Conservation (phyloP, 1,140 invertebrate species). For the Odontomachus brunneus region DNA sequence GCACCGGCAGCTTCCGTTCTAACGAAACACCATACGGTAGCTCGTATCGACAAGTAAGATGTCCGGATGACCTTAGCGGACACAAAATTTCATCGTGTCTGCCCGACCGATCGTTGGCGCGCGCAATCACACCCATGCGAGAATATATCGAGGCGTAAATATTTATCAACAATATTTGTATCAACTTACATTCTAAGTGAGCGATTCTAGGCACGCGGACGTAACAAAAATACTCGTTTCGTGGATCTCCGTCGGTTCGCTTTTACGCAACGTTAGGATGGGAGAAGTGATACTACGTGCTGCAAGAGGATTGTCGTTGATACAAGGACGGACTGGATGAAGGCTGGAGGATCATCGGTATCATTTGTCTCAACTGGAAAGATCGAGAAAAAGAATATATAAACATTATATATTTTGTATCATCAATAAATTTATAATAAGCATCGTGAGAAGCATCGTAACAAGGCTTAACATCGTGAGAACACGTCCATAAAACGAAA, state of each 20-base stretch:
- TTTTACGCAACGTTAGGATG: conserved; percentile 7
- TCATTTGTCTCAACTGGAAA: conserved; percentile 10
- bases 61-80: neutral
- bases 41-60: neutral
- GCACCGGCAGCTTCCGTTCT: neutral
- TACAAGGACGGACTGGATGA: neutral
- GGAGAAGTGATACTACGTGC: neutral
- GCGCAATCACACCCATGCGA: no score
- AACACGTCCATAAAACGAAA: conserved; percentile 32
- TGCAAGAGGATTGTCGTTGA: neutral
- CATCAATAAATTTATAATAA: conserved; percentile 73
- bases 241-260: neutral
- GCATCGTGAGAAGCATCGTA: conserved; percentile 57
- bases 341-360: conserved; percentile 10
- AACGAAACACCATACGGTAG: no score
- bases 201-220: neutral
- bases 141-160: conserved; percentile 44
- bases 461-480: conserved; percentile 67
- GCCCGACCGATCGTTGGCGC: neutral
- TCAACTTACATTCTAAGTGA: conserved; percentile 20
- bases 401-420: conserved; percentile 75
- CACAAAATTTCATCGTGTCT: neutral
- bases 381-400: conserved; percentile 60
- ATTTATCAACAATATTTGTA: conserved; percentile 65
- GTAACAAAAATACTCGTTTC: conserved; percentile 19